phyloP scores from a whole-genome alignment of 2,797 vertebrate species.

The Bovichtus variegatus region DNA sequence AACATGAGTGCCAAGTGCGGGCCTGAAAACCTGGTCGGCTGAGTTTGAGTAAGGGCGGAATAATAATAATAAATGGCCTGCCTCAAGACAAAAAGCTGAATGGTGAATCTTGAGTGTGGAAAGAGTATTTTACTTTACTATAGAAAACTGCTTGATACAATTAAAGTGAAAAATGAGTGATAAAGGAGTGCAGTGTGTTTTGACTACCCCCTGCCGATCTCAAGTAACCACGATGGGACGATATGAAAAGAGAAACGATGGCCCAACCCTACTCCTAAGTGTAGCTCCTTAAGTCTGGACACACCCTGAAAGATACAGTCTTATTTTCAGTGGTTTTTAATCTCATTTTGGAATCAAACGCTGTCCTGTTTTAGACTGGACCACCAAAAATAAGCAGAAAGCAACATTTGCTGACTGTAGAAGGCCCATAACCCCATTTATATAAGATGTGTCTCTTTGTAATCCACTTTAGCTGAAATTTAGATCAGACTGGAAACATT shows the following conservation, averaged over 20 bases:
- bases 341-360: constrained; percentile 1
- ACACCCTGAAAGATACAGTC: not conserved
- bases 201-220: not conserved
- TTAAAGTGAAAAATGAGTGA: not conserved
- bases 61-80: constrained; percentile 40
- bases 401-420: constrained; percentile 1
- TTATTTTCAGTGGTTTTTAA: not conserved
- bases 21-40: constrained; percentile 23
- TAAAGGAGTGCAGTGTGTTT: not conserved
- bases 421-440: not conserved
- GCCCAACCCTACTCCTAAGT: not conserved
- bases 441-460: constrained; percentile 31
- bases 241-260: no score
- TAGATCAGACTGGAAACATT: constrained; percentile 13
- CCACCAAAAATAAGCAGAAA: not conserved
- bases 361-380: not conserved
- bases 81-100: constrained; percentile 38
- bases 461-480: not conserved
- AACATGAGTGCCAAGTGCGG: constrained; percentile 47
- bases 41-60: constrained; percentile 24
- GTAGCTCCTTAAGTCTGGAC: not conserved
- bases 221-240: no score
- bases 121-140: not conserved
- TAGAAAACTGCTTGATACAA: constrained; percentile 4
- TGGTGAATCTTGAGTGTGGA: constrained; percentile 12